Evolutionary conservation across 2,888 invertebrate genomes (phyloP), one percentile per base, ranked within the genome.

Genomic region (Tenthredo livida): DNA sequence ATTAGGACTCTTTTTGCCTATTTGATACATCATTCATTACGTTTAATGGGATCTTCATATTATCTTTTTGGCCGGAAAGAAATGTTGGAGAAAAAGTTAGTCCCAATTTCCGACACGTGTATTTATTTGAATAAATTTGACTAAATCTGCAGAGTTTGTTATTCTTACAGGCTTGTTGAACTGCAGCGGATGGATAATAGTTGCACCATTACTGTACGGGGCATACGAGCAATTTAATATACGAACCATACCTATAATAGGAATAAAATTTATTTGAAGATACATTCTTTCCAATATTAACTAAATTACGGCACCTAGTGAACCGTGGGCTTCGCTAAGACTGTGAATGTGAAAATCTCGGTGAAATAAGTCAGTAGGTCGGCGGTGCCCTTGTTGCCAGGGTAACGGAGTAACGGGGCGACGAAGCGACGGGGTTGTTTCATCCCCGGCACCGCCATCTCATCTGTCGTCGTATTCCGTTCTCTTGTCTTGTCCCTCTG

Each of bases 301-400:
- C 25, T 61, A 10, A 29, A 61, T 67, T 67, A 33, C 7, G 6
- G 33, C 4, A 67, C 12, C 67, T 33, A 33, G 33, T 17, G 67
- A 33, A 67, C 33, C 29, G 33, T 15, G 10, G 72, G n/a, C 10
- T 40, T n/a, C 17, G 72, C 15, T 17, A 21, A 43, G 43, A 0
- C 40, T 10, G 43, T 43, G 15, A 43, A 15, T 43, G 73, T 73
- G 10, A 73, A 12, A 73, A 73, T 73, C 21, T 15, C 43, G 5
- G 73, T 43, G 21, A 40, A 73, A 73, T 43, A 73, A 73, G 73
- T 73, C 43, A 73, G 73, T 73, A 73, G 73, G 73, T 73, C 73
- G 73, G 43, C 43, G 40, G 73, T 43, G 10, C 40, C 43, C 12
- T 15, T 17, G 73, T 73, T 73, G 73, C 40, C 21, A 73, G 15